Percentiles rank a stretch among this genome's conserved stretches.
Evolutionary conservation across 2,797 vertebrate genomes (phyloP).

Genomic region (Dromococcyx pavoninus): DNA sequence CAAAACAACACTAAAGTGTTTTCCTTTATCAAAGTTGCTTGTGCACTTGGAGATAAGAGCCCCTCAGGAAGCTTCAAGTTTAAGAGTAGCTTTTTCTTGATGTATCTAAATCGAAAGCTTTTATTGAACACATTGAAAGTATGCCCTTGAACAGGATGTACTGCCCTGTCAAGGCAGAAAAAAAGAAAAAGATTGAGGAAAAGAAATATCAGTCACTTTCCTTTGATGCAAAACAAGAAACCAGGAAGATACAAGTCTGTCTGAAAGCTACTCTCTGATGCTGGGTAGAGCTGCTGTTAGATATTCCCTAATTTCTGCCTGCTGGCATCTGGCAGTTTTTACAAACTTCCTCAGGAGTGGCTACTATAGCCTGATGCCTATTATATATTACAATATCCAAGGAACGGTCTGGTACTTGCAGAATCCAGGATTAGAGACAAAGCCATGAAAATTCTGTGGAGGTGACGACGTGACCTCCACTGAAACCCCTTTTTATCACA

Average conservation of each 20-base stretch:
- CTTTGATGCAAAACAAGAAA: conserved; percentile 43
- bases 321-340: neutral
- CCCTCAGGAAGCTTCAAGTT: conserved; percentile 47
- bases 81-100: conserved; percentile 39
- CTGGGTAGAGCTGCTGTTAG: neutral
- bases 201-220: neutral
- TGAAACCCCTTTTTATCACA: neutral
- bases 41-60: conserved; percentile 39
- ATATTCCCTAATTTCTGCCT: neutral
- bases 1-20: neutral
- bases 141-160: conserved; percentile 38
- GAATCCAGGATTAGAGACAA: neutral
- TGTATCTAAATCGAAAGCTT: conserved; percentile 30
- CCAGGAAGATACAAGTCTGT: neutral
- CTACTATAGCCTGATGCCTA: neutral
- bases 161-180: neutral
- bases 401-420: neutral
- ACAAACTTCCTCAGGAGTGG: neutral
- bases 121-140: conserved; percentile 45
- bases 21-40: conserved; percentile 20
- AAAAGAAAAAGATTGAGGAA: neutral
- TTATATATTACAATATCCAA: neutral
- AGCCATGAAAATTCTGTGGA: neutral
- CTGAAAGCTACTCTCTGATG: neutral
- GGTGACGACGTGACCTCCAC: neutral